Evolutionary conservation across 2,888 invertebrate genomes (phyloP).

Genomic region (Drosophila eohydei): DNA sequence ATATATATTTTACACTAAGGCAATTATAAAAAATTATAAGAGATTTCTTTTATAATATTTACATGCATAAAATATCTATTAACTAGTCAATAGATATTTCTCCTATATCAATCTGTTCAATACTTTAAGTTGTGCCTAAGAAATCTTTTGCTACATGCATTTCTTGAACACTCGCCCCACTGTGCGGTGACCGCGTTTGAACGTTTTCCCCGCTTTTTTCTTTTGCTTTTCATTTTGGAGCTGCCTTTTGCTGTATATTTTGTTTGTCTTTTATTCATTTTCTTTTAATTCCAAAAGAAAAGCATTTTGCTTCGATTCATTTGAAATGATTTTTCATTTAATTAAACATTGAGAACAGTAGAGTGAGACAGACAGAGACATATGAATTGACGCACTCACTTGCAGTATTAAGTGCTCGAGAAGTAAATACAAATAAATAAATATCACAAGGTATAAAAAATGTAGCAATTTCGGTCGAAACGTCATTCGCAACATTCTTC

Average conservation of each 20-base stretch:
- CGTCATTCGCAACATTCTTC: constrained; percentile 32
- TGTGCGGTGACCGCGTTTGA: constrained; percentile 29
- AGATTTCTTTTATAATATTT: not conserved
- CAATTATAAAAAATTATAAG: not conserved
- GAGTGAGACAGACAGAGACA: not conserved
- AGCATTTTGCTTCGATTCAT: constrained; percentile 27
- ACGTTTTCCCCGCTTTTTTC: constrained; percentile 10
- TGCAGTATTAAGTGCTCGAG: constrained; percentile 23
- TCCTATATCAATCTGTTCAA: too few relatives aligned
- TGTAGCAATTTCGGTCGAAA: constrained; percentile 24
- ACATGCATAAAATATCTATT: too few relatives aligned
- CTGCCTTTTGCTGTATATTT: constrained; percentile 11
- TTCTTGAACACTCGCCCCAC: constrained; percentile 14
- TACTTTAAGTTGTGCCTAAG: too few relatives aligned
- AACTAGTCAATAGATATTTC: too few relatives aligned
- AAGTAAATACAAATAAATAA: constrained; percentile 44
- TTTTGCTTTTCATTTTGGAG: constrained; percentile 15
- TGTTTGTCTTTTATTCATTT: not conserved
- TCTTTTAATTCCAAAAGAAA: constrained; percentile 21
- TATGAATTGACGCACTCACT: constrained; percentile 40
- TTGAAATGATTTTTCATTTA: constrained; percentile 64
- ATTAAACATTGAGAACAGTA: constrained; percentile 47
- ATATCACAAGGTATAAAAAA: constrained; percentile 21
- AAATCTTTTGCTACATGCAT: not conserved
- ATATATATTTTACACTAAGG: too few relatives aligned